Evolutionary conservation across 2,888 invertebrate species (phyloP).

Genomic region (Thalpophila matura): DNA sequence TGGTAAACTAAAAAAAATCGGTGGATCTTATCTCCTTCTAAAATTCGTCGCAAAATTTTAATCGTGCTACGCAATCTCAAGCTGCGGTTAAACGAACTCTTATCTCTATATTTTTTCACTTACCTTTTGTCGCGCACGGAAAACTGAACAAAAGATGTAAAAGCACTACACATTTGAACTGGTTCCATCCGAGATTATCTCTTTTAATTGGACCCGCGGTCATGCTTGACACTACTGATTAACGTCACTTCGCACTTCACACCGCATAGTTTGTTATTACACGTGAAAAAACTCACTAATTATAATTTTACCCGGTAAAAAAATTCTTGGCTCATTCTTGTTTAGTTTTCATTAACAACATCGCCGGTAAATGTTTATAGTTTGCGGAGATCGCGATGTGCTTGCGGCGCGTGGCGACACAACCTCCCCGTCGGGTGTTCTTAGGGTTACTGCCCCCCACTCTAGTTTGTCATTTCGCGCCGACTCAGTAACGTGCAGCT

Average conservation of each 20-base stretch:
- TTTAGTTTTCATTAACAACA: constrained; percentile 44
- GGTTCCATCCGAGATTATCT: constrained; percentile 84
- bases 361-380: constrained; percentile 67
- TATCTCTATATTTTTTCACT: constrained; percentile 59
- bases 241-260: constrained; percentile 76
- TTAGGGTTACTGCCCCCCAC: constrained; percentile 87
- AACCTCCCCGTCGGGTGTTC: constrained; percentile 78
- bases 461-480: constrained; percentile 87
- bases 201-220: constrained; percentile 83
- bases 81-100: neutral
- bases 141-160: constrained; percentile 83
- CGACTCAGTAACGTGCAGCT: constrained; percentile 85
- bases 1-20: neutral
- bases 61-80: neutral
- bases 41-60: neutral
- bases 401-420: constrained; percentile 76
- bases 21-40: neutral
- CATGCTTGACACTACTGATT: constrained; percentile 86
- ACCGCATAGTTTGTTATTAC: constrained; percentile 68
- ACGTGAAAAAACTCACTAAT: constrained; percentile 44
- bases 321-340: constrained; percentile 33
- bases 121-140: constrained; percentile 78
- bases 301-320: constrained; percentile 26
- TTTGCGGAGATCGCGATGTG: constrained; percentile 85
- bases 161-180: constrained; percentile 82